Evolutionary conservation across 2,797 vertebrate species (phyloP).

Genomic region (Dromococcyx pavoninus): DNA sequence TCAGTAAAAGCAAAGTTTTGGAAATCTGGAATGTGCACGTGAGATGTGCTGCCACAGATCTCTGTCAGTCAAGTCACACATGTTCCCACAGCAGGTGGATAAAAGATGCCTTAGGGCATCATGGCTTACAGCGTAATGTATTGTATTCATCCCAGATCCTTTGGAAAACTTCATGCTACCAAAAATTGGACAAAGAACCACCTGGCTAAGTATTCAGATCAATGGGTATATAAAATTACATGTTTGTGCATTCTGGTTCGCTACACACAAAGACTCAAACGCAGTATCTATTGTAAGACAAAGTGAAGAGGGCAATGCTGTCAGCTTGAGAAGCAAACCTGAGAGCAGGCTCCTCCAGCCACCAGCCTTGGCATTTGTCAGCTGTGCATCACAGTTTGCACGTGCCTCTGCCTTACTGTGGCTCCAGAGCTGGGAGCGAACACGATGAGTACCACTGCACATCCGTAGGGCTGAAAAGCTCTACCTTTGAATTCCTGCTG

Average conservation of each 20-base stretch:
- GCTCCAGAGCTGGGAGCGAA: not conserved
- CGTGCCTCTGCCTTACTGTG: not conserved
- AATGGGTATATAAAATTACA: not conserved
- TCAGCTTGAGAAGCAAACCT: not conserved
- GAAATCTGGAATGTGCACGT: not conserved
- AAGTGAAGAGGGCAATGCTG: not conserved
- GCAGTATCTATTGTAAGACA: not conserved
- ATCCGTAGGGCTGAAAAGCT: not conserved
- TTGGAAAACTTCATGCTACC: not conserved
- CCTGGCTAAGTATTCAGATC: not conserved
- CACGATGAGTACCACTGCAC: fast-evolving
- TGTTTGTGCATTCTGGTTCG: not conserved
- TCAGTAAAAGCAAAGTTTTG: not conserved
- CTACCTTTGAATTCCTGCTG: not conserved
- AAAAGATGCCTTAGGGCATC: not conserved
- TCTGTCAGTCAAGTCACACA: not conserved
- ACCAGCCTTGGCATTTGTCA: not conserved
- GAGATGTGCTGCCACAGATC: not conserved
- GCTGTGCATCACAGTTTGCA: not conserved
- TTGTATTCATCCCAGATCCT: not conserved
- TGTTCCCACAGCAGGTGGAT: not conserved
- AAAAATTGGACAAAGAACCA: not conserved
- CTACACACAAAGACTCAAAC: not conserved
- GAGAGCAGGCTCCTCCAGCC: not conserved
- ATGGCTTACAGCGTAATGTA: fast-evolving